phyloP scores from a whole-genome alignment of 2,888 invertebrate species.

The Tenthredo scrophulariae region DNA sequence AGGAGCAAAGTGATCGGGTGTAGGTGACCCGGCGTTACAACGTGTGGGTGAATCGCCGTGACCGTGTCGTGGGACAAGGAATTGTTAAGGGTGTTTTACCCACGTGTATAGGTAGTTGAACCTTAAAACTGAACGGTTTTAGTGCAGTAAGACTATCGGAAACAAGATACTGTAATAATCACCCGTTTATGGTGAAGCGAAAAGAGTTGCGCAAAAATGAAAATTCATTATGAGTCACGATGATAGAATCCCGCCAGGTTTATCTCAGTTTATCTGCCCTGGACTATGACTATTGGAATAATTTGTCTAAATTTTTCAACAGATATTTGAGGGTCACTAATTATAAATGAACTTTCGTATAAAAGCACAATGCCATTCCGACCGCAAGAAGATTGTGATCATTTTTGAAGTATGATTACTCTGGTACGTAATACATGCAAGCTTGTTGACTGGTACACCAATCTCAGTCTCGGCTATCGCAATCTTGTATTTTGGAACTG shows the following conservation, averaged over 20 bases:
- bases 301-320: too few relatives aligned
- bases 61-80: conserved; percentile 17
- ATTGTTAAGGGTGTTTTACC: neutral
- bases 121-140: neutral
- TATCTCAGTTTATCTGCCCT: neutral
- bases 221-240: neutral
- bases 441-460: conserved; percentile 6
- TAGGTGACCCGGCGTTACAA: conserved; percentile 10
- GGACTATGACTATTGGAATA: neutral
- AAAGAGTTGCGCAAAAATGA: neutral
- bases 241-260: neutral
- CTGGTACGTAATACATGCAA: neutral
- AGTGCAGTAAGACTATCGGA: neutral
- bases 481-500: conserved; percentile 50
- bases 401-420: neutral
- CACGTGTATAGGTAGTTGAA: neutral
- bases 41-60: neutral
- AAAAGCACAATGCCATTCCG: neutral
- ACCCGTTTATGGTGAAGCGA: neutral
- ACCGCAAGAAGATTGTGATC: neutral
- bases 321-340: neutral
- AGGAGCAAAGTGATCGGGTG: conserved; percentile 19
- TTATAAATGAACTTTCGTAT: neutral
- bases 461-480: conserved; percentile 7
- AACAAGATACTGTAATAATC: neutral